Percentiles rank a stretch among this genome's conserved stretches.
Conservation (phyloP, 1,140 invertebrate species). For the Marisa cornuarietis region DNA sequence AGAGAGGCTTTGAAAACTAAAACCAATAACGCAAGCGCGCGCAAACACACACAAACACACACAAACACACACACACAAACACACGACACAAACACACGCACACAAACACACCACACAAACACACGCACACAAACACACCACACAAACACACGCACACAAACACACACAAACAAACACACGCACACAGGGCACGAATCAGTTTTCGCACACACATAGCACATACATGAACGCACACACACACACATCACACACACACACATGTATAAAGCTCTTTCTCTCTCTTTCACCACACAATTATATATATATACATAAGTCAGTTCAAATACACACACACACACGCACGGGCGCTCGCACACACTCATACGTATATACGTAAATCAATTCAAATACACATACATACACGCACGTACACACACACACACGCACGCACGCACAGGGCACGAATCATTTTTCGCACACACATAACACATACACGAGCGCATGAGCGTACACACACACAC, state of each 20-base stretch:
- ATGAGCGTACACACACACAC: no score
- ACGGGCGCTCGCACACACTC: background rate
- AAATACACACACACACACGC: slow-evolving; percentile 2
- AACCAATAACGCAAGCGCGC: background rate
- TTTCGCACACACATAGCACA: no score
- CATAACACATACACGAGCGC: no score
- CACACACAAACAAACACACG: no score
- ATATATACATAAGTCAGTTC: background rate
- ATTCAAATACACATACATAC: background rate
- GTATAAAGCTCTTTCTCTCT: background rate
- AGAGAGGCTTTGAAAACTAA: no score
- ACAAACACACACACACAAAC: background rate
- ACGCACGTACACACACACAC: background rate
- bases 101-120: no score
- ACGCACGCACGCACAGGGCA: slow-evolving; percentile 6
- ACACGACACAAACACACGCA: background rate
- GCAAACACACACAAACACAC: slow-evolving; percentile 6
- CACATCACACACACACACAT: no score
- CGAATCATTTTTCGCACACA: no score
- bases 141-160: no score
- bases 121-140: no score
- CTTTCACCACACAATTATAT: background rate
- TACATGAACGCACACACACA: no score
- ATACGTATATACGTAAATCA: background rate
- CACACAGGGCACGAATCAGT: no score